phyloP scores from a whole-genome alignment of 2,797 vertebrate species.

The Sebastolobus alascanus region DNA sequence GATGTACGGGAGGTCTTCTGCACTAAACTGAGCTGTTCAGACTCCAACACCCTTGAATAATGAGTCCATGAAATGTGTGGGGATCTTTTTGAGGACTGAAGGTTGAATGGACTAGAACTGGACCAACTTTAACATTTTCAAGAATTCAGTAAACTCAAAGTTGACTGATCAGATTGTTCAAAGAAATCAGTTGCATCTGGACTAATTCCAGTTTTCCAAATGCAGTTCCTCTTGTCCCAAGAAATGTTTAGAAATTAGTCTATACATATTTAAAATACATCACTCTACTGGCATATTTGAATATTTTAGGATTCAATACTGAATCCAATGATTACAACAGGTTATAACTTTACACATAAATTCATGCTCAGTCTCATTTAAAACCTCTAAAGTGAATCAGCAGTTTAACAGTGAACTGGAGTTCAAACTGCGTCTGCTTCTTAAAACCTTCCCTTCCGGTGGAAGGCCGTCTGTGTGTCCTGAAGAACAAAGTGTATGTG shows the following conservation, averaged over 20 bases:
- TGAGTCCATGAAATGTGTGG: no score
- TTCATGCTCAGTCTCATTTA: neutral
- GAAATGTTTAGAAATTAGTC: neutral
- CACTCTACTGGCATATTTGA: neutral
- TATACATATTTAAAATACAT: neutral
- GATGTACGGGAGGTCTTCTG: neutral
- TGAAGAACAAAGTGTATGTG: slow-evolving; percentile 16
- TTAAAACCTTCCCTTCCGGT: slow-evolving; percentile 12
- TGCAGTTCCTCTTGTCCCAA: neutral
- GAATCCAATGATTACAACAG: neutral
- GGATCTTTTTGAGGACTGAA: neutral
- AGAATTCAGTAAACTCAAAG: neutral
- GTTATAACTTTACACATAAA: neutral
- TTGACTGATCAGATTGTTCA: neutral
- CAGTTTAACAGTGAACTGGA: neutral
- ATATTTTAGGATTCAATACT: neutral
- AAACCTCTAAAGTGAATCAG: neutral
- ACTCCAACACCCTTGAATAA: neutral
- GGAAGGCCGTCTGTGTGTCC: slow-evolving; percentile 26
- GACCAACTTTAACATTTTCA: neutral
- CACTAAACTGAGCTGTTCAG: neutral
- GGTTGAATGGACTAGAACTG: neutral
- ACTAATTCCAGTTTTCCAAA: neutral
- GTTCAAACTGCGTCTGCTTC: neutral
- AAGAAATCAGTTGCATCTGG: neutral